A percentile compares a stretch with the other conserved stretches of the same genome.
Evolutionary conservation across 1,140 invertebrate genomes (phyloP).

Genomic region (Drosophila nasuta): DNA sequence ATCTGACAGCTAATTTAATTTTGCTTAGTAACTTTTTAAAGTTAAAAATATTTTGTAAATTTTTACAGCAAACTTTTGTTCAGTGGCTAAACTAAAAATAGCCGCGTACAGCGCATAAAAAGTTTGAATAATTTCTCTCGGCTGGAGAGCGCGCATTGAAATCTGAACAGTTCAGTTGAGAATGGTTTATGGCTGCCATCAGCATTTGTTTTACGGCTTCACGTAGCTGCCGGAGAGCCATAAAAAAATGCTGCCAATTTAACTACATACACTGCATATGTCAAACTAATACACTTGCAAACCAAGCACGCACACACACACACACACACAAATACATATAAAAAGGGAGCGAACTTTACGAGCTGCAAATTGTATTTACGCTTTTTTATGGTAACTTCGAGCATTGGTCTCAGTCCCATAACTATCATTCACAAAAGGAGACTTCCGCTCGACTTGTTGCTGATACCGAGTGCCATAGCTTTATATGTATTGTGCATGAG

Average conservation of each 20-base stretch:
- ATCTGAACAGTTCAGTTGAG: slow-evolving; percentile 63
- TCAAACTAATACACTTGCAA: slow-evolving; percentile 9
- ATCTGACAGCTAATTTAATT: not conserved
- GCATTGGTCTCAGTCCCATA: slow-evolving; percentile 10
- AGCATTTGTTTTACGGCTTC: slow-evolving; percentile 65
- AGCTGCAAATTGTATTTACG: slow-evolving; percentile 70
- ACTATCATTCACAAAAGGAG: slow-evolving; percentile 30
- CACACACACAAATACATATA: slow-evolving; percentile 28
- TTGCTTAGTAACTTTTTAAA: not conserved
- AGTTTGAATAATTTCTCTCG: not conserved
- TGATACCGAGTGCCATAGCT: not conserved
- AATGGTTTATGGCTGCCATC: slow-evolving; percentile 42
- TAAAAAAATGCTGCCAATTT: slow-evolving; percentile 23
- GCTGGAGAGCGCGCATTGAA: slow-evolving; percentile 1
- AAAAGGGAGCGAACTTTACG: slow-evolving; percentile 44
- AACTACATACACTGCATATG: slow-evolving; percentile 8
- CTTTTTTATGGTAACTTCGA: slow-evolving; percentile 40
- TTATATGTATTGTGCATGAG: not conserved
- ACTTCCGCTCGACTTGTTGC: slow-evolving; percentile 44
- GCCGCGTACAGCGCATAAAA: not conserved
- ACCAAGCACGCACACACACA: slow-evolving; percentile 32
- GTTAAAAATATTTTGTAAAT: not conserved
- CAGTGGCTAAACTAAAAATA: not conserved
- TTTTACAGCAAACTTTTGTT: not conserved
- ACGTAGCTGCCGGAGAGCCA: slow-evolving; percentile 16